Conservation (phyloP, 2,888 invertebrate species). For the Rotaria socialis region DNA sequence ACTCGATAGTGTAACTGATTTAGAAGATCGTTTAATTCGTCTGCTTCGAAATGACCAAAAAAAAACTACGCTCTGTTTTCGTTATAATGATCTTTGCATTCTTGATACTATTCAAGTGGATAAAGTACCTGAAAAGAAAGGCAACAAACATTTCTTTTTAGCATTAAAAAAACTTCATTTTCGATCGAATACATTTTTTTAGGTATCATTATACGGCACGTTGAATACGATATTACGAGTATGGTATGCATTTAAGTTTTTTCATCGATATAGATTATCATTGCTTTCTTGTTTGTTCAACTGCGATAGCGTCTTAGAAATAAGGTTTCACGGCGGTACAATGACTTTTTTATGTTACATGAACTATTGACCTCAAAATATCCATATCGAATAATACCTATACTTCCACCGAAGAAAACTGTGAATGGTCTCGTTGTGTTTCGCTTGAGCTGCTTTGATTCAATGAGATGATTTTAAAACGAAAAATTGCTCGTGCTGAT, state of each 20-base stretch:
- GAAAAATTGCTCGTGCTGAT: not conserved
- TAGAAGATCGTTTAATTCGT: constrained; percentile 53
- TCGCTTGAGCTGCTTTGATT: no score
- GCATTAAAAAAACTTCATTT: no score
- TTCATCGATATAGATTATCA: not conserved
- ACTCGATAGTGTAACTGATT: constrained; percentile 56
- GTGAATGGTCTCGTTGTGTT: constrained; percentile 53
- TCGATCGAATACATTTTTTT: not conserved
- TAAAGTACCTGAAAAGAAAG: constrained; percentile 60
- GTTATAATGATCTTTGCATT: constrained; percentile 55
- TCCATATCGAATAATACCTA: constrained; percentile 59
- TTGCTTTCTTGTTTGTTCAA: constrained; percentile 47
- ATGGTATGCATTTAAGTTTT: constrained; percentile 50
- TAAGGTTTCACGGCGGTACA: constrained; percentile 58
- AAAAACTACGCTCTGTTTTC: constrained; percentile 56
- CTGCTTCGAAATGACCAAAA: constrained; percentile 54
- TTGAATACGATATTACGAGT: constrained; percentile 60
- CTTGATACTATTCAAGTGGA: constrained; percentile 59
- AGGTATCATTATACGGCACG: constrained; percentile 57
- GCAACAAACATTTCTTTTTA: constrained; percentile 49
- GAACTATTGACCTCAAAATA: constrained; percentile 57
- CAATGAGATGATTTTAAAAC: no score
- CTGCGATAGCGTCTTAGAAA: constrained; percentile 49
- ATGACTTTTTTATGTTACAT: constrained; percentile 59
- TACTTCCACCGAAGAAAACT: constrained; percentile 60